A percentile compares a stretch with the other conserved stretches of the same genome.
Conservation (phyloP, 2,113 vertebrate genomes). For the Etia nguti region DNA sequence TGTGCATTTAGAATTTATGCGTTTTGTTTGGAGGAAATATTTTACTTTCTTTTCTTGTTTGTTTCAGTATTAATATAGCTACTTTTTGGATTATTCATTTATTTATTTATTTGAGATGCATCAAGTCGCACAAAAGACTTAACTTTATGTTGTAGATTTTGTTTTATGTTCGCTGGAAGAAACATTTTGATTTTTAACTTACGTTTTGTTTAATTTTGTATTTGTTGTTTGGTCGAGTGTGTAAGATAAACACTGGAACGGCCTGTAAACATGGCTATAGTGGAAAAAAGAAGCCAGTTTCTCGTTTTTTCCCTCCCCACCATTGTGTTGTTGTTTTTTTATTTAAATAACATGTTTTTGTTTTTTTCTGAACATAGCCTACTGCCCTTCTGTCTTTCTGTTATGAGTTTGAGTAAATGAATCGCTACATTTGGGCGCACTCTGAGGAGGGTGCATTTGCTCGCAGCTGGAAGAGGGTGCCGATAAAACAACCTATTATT, state of each 20-base stretch:
- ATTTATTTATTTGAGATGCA: neutral
- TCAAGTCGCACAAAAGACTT: accelerated
- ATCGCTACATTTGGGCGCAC: neutral
- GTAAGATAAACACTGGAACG: neutral
- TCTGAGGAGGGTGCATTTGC: neutral
- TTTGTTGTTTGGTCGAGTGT: no score
- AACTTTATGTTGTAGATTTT: neutral
- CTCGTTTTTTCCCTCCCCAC: neutral
- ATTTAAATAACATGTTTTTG: neutral
- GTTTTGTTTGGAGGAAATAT: neutral
- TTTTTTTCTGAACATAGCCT: neutral
- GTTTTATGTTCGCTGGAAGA: neutral
- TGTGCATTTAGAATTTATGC: accelerated
- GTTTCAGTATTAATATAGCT: neutral
- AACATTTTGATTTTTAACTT: neutral
- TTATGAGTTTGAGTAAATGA: neutral
- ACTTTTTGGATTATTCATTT: neutral
- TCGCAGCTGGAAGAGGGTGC: neutral
- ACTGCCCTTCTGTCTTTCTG: neutral
- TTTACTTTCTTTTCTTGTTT: neutral
- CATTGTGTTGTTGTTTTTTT: neutral
- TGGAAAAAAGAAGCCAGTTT: neutral
- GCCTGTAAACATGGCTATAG: neutral
- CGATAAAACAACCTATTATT: neutral
- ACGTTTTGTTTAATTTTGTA: no score